Percentiles rank a stretch among this genome's conserved stretches.
Evolutionary conservation across 1,140 invertebrate species (phyloP).

Genomic region (Copidosoma floridanum): DNA sequence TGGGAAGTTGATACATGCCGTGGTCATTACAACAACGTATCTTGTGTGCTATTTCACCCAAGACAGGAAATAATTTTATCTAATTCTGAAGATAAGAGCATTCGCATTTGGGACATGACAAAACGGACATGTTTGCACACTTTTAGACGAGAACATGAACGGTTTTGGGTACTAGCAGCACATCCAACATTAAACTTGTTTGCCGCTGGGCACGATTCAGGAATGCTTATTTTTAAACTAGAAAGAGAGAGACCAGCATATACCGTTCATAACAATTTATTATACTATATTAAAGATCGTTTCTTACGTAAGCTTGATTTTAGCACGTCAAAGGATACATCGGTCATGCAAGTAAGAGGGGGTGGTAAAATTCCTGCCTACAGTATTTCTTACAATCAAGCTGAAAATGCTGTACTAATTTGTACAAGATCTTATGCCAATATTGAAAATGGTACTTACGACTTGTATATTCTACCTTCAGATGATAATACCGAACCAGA

Average conservation of each 20-base stretch:
- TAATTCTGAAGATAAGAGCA: constrained; percentile 97
- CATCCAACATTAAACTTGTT: constrained; percentile 87
- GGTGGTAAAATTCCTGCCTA: constrained; percentile 70
- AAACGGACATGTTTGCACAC: constrained; percentile 96
- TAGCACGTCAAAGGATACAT: constrained; percentile 86
- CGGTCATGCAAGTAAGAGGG: constrained; percentile 90
- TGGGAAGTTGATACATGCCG: constrained; percentile 99
- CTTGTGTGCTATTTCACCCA: constrained; percentile 96
- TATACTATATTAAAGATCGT: constrained; percentile 96
- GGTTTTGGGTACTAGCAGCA: constrained; percentile 93
- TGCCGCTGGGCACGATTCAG: constrained; percentile 94
- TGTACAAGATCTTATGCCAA: constrained; percentile 73
- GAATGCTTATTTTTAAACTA: constrained; percentile 81
- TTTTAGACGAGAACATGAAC: constrained; percentile 91
- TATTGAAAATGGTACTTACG: constrained; percentile 91
- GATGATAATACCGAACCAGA: constrained; percentile 62
- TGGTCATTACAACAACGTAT: constrained; percentile 99
- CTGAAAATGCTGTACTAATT: constrained; percentile 86
- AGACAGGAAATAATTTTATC: constrained; percentile 95
- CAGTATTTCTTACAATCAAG: constrained; percentile 95
- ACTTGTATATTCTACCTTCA: constrained; percentile 87
- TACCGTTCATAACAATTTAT: constrained; percentile 86
- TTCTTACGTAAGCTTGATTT: constrained; percentile 91
- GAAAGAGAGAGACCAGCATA: constrained; percentile 96
- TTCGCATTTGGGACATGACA: constrained; percentile 98